Conservation (phyloP, 2,888 invertebrate genomes). For the Halocaridina rubra region DNA sequence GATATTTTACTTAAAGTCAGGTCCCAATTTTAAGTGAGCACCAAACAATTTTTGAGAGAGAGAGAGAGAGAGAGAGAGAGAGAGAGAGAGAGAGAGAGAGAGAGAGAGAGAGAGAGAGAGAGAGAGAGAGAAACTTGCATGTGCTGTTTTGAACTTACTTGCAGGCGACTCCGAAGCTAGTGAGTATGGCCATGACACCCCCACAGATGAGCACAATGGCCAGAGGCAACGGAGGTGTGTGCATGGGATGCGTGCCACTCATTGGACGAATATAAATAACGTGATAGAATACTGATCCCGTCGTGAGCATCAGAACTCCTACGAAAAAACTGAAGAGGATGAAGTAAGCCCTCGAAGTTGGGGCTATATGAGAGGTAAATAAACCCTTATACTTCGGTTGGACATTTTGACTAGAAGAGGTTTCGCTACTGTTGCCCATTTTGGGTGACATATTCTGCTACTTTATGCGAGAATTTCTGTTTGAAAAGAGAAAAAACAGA, state of each 20-base stretch:
- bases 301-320: slow-evolving; percentile 46
- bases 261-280: slow-evolving; percentile 46
- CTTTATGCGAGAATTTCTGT: too few species aligned
- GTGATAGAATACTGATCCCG: slow-evolving; percentile 54
- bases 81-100: neutral
- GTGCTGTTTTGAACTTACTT: neutral
- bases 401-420: neutral
- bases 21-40: too few species aligned
- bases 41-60: too few species aligned
- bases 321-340: slow-evolving; percentile 44
- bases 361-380: slow-evolving; percentile 39
- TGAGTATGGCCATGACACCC: slow-evolving; percentile 17
- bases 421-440: neutral
- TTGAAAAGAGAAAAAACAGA: too few species aligned
- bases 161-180: slow-evolving; percentile 32
- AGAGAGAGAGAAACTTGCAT: neutral
- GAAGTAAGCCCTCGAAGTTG: slow-evolving; percentile 52
- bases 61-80: neutral
- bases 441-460: neutral
- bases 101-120: neutral
- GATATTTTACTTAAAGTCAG: too few species aligned
- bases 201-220: slow-evolving; percentile 29
- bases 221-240: slow-evolving; percentile 52
- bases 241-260: slow-evolving; percentile 50
- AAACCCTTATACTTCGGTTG: slow-evolving; percentile 40